Evolutionary conservation across 2,888 invertebrate genomes (phyloP).

Genomic region (Punctoribates punctum): DNA sequence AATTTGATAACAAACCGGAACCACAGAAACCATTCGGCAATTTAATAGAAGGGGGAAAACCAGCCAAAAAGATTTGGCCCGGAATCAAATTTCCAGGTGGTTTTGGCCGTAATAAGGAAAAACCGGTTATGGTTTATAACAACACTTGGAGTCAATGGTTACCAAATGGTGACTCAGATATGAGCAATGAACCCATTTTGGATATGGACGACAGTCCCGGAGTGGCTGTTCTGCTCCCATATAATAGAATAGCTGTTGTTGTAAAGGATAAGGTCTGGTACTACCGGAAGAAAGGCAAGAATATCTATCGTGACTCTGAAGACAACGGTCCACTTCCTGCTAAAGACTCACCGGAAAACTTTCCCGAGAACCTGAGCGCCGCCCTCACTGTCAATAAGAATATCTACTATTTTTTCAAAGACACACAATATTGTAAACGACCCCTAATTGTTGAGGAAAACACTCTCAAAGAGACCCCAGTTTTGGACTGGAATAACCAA

Average conservation of each 20-base stretch:
- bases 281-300: neutral
- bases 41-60: neutral
- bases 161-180: slow-evolving; percentile 1
- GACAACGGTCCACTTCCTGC: neutral
- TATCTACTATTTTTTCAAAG: slow-evolving; percentile 33
- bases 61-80: neutral
- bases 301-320: neutral
- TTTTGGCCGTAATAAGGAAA: neutral
- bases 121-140: slow-evolving; percentile 21
- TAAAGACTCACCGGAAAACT: neutral
- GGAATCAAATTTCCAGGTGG: slow-evolving; percentile 22
- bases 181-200: neutral
- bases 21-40: slow-evolving; percentile 9
- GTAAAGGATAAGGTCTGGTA: slow-evolving; percentile 26
- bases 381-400: slow-evolving; percentile 5
- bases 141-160: slow-evolving; percentile 22
- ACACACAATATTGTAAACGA: slow-evolving; percentile 13
- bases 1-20: slow-evolving; percentile 9
- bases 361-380: neutral
- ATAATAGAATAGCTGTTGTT: slow-evolving; percentile 5
- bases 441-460: slow-evolving; percentile 17
- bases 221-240: neutral
- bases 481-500: slow-evolving; percentile 1
- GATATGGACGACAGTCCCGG: slow-evolving; percentile 15
- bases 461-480: neutral